phyloP scores from a whole-genome alignment of 2,113 vertebrate species.

The Probosciger aterrimus region DNA sequence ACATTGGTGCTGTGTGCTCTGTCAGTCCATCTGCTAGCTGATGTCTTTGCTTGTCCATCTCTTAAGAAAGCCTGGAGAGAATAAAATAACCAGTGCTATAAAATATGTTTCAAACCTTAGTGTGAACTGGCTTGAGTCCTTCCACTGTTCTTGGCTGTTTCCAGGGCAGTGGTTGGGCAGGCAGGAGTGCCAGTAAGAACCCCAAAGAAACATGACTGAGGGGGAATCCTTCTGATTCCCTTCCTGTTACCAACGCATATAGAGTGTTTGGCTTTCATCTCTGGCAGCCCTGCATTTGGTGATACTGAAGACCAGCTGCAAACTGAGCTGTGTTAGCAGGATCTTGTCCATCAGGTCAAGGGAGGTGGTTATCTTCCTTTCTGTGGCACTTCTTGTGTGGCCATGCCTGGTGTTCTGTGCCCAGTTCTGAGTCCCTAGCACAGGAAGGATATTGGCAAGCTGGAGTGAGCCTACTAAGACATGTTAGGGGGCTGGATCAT shows the following conservation, averaged over 20 bases:
- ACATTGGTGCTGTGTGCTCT: background rate
- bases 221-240: background rate
- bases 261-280: background rate
- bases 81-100: background rate
- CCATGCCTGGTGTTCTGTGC: background rate
- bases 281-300: background rate
- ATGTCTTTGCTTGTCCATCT: background rate
- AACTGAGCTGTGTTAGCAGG: background rate
- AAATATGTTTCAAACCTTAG: background rate
- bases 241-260: background rate
- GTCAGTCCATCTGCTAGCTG: background rate
- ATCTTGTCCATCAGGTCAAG: background rate
- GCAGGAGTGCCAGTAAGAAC: background rate
- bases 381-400: background rate
- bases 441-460: background rate
- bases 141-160: background rate
- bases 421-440: background rate
- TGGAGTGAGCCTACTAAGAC: background rate
- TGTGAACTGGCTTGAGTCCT: background rate
- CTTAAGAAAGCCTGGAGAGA: background rate
- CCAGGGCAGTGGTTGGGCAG: background rate
- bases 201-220: background rate
- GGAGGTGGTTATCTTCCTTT: background rate
- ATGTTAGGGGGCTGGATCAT: background rate
- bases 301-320: background rate